Base-by-base conservation (phyloP, 2,888 invertebrate species). In the Anthophora plumipes region DNA sequence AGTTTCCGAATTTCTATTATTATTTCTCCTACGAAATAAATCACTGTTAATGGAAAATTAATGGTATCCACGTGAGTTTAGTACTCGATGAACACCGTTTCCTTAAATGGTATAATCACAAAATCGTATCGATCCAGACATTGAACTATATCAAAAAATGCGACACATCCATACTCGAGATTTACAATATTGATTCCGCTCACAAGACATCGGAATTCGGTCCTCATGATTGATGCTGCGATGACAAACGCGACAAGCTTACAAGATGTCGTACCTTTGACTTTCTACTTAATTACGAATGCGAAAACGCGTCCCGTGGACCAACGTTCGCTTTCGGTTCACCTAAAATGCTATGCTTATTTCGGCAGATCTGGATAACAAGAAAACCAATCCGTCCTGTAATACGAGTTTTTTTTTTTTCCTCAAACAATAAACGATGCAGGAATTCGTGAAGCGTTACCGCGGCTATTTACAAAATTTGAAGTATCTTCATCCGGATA, bases 171-270 rank as follows among this genome's bases (percentile, higher is more conserved):
- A 31, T 41, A 55, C 25, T n/a, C n/a, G 22, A 39, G 68, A 71
- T 72, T 80, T 75, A 60, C 22, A 80, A 64, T 80, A 72, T 70
- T 75, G 85, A 85, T 87, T 81, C 77, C 14, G 22, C 20, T 63
- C 66, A 80, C 84, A 72, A 77, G 83, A 84, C 84, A 83, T 78
- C 74, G 83, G 84, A 83, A 84, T 84, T 64, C 60, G 63, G 69
- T 60, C 73, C 70, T 31, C 57, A 20, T 84, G 80, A 84, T 81
- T 72, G 84, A 84, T 84, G 84, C 54, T 25, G 66, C 75, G 54
- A 75, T 82, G 71, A 78, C 71, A 79, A 71, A 79, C 68, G 69
- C 75, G 82, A 79, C 82, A 77, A 70, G 79, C 66, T 41, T 73
- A 77, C 82, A 60, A 61, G 66, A 76, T 72, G 64, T 76, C 83